Evolutionary conservation across 2,888 invertebrate genomes (phyloP), one percentile per base, ranked within the genome.

Genomic region (Loripinus fragilis): DNA sequence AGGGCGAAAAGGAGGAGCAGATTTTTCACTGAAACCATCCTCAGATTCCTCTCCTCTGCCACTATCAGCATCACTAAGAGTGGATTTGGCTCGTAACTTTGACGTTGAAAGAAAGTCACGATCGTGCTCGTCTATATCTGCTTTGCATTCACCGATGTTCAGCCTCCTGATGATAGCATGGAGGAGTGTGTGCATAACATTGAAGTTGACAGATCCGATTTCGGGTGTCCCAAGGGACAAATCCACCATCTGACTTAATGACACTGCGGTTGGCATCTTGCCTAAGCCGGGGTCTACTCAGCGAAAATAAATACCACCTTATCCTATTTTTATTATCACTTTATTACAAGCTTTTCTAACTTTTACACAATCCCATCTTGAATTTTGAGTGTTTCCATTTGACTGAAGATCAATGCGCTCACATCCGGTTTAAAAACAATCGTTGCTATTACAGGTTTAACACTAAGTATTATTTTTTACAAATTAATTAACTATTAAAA

Each of bases 151-250:
- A 23, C 82, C 72, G 10, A 92, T 87, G 68, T 91, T 89, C 64
- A 93, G 83, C 74, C 90, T 91, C 71, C 81, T 81, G 20, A 93
- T 86, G 78, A 93, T 90, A 17, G 92, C 92, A 85, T 93, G 93
- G 20, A 93, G 89, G 42, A 93, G 86, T 23, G 90, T 87, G 82
- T 93, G 93, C 35, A 93, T 85, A 72, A 93, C 90, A 83, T 92
- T 93, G 87, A 93, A 93, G 85, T 93, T 93, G n/a, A 93, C 93
- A 73, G 92, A 90, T 30, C 93, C 93, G 28, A 93, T 88, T 80
- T 93, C 93, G 71, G 93, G 93, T 55, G 92, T 90, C 60, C 93
- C 93, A 23, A 93, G 80, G 65, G 93, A 92, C 85, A 93, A 86
- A 87, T 93, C 93, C 60, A 93, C 93, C 87, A 93, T 89, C 71